Evolutionary conservation across 2,888 invertebrate species (phyloP).

Genomic region (Podotricha telesiphe): DNA sequence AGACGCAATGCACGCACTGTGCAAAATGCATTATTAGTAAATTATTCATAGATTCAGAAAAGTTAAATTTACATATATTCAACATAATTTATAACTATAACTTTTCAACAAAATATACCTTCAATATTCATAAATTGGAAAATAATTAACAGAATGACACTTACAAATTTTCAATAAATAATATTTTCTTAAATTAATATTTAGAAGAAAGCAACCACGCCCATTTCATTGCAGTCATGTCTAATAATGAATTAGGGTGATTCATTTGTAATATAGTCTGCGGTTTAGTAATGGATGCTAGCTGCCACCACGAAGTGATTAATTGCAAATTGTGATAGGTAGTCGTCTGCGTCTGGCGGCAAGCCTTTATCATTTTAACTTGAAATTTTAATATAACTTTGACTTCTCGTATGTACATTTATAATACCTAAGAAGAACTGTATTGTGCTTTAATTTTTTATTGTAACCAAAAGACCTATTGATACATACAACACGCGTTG

Average conservation of each 20-base stretch:
- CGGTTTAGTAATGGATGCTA: conserved; percentile 49
- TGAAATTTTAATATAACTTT: conserved; percentile 6
- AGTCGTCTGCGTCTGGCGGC: conserved; percentile 53
- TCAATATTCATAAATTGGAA: no score
- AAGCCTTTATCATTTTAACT: conserved; percentile 14
- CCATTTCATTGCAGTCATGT: not conserved
- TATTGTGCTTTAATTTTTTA: not conserved
- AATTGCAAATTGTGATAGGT: conserved; percentile 69
- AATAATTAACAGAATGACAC: no score
- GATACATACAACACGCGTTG: not conserved
- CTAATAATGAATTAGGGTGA: conserved; percentile 24
- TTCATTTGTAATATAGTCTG: conserved; percentile 36
- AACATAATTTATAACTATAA: no score
- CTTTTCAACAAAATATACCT: no score
- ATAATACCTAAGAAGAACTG: not conserved
- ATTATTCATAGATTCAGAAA: not conserved
- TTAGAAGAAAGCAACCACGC: not conserved
- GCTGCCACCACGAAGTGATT: conserved; percentile 59
- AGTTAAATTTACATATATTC: not conserved
- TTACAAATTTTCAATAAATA: not conserved
- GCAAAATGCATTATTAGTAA: no score
- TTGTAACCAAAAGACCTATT: not conserved
- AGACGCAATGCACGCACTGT: no score
- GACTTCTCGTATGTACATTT: not conserved
- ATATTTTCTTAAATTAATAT: not conserved